Base-by-base conservation (phyloP, 2,113 vertebrate species). In the Argyrosomus japonicus region DNA sequence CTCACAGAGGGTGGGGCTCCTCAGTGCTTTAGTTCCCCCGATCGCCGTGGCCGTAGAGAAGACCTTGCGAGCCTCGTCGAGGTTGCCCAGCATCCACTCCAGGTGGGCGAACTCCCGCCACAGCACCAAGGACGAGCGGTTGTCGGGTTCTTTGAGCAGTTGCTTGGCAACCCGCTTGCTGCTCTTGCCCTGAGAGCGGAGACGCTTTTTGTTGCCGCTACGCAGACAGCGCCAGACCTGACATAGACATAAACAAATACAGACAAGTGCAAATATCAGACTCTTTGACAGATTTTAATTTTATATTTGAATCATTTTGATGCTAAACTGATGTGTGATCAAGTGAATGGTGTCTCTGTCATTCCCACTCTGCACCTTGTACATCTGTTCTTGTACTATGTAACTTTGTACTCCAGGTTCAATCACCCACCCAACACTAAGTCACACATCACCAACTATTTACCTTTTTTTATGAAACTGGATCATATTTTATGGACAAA, bases 41-140 rank as follows among this genome's bases (percentile, higher is more conserved):
- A 93, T 84, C 1, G 84, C 62, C 0, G 97, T 91, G 0, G 97
- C 96, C 0, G 95, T 95, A 73, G 97, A 96, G 25, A 99, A 98
- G 14, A 99, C 97, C 79, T 97, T 98, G 40, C 97, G 95, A 61
- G 97, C 95, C 29, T 99, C 98, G 0, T 97, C 97, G 0, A 79
- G 81, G 87, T 98, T 98, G 9, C 97, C 97, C 23, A 99, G 95
- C 48, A 99, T 72, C 98, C 98, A 99, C 68, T 99, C 98, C n/a
- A 99, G 85, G 74, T 97, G 96, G 18, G 96, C 98, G 3, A 97
- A 99, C 51, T 97, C 95, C 73, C 93, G 95, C 98, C 98, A 99
- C 47, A 99, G 94, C 47, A 91, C 92, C 79, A 99, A 77, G 0
- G 95, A 88, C 3, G 96, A 97, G 73, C 97, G 93, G 92, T 97